Evolutionary conservation across 2,888 invertebrate genomes (phyloP).

Genomic region (Timandra comae): DNA sequence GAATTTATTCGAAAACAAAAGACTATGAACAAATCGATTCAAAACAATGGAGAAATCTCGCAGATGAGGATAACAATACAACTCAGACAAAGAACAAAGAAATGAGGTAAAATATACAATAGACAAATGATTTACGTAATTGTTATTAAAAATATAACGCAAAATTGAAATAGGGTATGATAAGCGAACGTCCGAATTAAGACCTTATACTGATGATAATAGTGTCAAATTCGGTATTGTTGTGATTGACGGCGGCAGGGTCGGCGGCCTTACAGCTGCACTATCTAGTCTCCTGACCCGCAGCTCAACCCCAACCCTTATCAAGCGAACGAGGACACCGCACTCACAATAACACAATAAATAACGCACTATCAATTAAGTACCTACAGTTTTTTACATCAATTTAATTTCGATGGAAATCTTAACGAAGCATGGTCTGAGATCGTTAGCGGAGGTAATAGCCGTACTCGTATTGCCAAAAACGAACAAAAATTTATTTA

Average conservation of each 20-base stretch:
- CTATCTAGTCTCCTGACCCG: slow-evolving; percentile 64
- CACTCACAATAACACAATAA: slow-evolving; percentile 48
- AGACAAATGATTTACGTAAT: background rate
- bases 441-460: slow-evolving; percentile 72
- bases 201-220: slow-evolving; percentile 15
- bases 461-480: slow-evolving; percentile 61
- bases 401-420: slow-evolving; percentile 62
- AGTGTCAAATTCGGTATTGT: slow-evolving; percentile 5
- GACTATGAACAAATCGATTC: slow-evolving; percentile 10
- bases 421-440: slow-evolving; percentile 58
- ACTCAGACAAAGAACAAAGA: background rate
- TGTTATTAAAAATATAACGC: background rate
- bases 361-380: slow-evolving; percentile 49
- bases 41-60: slow-evolving; percentile 19
- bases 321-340: slow-evolving; percentile 68
- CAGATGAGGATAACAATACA: no score
- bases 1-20: slow-evolving; percentile 22
- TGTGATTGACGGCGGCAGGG: slow-evolving; percentile 26
- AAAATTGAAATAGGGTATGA: slow-evolving; percentile 9
- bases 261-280: slow-evolving; percentile 57
- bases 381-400: slow-evolving; percentile 38
- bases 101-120: background rate
- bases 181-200: no score
- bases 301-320: slow-evolving; percentile 61
- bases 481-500: slow-evolving; percentile 63